Conservation (phyloP, 2,113 vertebrate species). For the Candoia aspera region DNA sequence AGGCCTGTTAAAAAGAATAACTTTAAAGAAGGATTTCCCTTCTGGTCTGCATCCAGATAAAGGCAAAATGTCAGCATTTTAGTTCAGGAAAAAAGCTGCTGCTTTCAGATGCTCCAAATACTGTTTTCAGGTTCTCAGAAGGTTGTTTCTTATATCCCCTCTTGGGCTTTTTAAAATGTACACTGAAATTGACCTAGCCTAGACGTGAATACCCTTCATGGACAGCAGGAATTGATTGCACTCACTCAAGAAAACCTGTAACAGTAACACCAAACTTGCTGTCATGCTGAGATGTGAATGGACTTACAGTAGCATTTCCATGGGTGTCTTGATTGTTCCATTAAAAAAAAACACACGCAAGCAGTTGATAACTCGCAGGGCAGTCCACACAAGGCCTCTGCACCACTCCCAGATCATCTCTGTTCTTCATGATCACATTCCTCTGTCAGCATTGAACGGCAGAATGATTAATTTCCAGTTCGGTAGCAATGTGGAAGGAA, state of each 20-base stretch:
- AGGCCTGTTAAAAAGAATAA: not conserved
- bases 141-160: not conserved
- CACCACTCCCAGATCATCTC: not conserved
- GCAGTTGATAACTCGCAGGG: not conserved
- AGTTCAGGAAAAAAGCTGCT: not conserved
- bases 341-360: not conserved
- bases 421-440: not conserved
- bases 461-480: not conserved
- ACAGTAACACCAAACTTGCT: not conserved
- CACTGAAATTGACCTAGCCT: not conserved
- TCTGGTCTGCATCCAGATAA: conserved; percentile 17
- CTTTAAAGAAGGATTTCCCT: conserved; percentile 20
- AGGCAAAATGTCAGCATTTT: not conserved
- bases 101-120: not conserved
- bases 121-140: not conserved
- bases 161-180: not conserved
- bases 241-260: not conserved
- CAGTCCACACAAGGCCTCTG: not conserved
- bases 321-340: not conserved
- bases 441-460: not conserved
- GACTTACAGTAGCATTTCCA: not conserved
- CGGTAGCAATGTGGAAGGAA: not conserved
- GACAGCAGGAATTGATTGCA: too few species aligned
- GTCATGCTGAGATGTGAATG: not conserved
- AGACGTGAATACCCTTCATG: not conserved